A percentile compares a stretch with the other conserved stretches of the same genome.
These are phyloP conservation scores for Anoplopoma fimbria DNA, from an alignment of 2,113 vertebrate genomes.

Conservation along the genomic window DNA sequence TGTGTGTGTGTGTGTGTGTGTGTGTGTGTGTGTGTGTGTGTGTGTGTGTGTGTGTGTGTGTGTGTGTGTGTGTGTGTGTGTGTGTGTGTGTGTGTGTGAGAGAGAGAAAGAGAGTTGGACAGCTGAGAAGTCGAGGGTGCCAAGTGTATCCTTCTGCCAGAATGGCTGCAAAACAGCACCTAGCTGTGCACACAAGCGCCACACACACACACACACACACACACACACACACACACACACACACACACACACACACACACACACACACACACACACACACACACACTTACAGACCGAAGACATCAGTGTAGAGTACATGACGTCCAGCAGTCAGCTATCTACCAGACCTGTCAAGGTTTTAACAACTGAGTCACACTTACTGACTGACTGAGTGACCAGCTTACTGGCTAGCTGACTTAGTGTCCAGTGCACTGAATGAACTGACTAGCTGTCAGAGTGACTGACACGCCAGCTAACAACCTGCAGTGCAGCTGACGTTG, in stretches of 20 bases:
- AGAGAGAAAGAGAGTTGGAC: conserved; percentile 34
- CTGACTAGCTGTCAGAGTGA: conserved; percentile 33
- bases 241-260: conserved; percentile 9
- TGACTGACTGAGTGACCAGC: conserved; percentile 42
- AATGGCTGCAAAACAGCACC: conserved; percentile 35
- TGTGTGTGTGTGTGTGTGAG: not conserved
- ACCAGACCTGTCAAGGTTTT: conserved; percentile 33
- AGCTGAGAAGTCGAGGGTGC: conserved; percentile 50
- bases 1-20: not conserved
- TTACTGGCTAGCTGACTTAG: conserved; percentile 21
- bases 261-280: conserved; percentile 1
- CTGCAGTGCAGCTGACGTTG: not conserved
- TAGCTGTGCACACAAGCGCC: conserved; percentile 15
- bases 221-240: conserved; percentile 6
- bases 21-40: not conserved
- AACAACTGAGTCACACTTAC: conserved; percentile 26
- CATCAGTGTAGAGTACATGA: conserved; percentile 34
- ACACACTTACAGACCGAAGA: not conserved
- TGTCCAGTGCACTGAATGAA: not conserved
- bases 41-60: conserved; percentile 14
- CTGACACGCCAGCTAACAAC: not conserved
- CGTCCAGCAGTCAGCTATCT: conserved; percentile 34
- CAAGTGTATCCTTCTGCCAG: conserved; percentile 43
- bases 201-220: conserved; percentile 2
- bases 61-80: not conserved